Conservation (phyloP, 2,113 vertebrate species). For the Psammodynastes pulverulentus region DNA sequence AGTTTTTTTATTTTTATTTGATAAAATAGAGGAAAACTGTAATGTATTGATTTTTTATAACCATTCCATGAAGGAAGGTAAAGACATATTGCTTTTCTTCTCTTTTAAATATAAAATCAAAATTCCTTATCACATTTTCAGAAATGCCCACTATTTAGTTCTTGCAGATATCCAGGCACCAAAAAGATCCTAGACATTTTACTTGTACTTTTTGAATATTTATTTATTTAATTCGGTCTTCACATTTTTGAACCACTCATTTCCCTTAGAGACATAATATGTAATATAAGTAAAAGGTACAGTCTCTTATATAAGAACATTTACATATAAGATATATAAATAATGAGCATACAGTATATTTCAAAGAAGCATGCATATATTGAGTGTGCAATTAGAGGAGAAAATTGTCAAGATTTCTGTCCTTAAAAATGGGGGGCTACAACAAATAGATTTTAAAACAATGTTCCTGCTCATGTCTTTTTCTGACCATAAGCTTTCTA, state of each 20-base stretch:
- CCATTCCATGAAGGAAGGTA: neutral
- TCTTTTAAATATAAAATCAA: neutral
- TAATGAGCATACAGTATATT: neutral
- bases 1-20: conserved; percentile 12
- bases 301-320: neutral
- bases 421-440: neutral
- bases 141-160: neutral
- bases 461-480: neutral
- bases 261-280: too few species aligned
- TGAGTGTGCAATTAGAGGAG: neutral
- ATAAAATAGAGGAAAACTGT: neutral
- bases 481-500: neutral
- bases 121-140: neutral
- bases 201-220: neutral
- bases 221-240: too few species aligned
- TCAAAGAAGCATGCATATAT: neutral
- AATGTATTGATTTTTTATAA: neutral
- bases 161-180: neutral
- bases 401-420: neutral
- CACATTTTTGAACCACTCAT: too few species aligned
- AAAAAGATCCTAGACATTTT: neutral
- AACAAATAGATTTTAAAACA: neutral
- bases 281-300: too few species aligned
- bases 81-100: neutral
- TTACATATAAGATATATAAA: neutral